Conservation (phyloP, 2,113 vertebrate species). For the Phycodurus eques region DNA sequence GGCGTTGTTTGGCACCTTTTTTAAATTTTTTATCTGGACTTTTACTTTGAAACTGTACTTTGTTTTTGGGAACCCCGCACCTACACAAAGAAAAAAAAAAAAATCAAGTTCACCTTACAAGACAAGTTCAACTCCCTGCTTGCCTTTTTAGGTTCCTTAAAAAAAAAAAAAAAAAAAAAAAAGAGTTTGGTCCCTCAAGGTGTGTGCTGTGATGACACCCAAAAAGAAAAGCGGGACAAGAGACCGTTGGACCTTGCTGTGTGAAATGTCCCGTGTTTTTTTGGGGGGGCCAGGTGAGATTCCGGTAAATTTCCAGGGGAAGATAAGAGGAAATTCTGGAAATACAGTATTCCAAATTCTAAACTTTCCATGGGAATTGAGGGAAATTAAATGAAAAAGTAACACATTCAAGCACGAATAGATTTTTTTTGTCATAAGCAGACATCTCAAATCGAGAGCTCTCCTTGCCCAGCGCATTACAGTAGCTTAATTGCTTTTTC, state of each 20-base stretch:
- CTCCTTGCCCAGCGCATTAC: background rate
- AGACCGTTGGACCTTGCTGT: conserved; percentile 2
- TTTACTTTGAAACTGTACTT: background rate
- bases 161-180: conserved; percentile 20
- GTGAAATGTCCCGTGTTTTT: conserved; percentile 15
- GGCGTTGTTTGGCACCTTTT: background rate
- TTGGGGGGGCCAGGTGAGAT: conserved; percentile 14
- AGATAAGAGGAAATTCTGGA: background rate
- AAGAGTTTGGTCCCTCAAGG: conserved; percentile 13
- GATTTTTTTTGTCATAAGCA: background rate
- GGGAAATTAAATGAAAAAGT: too few species aligned
- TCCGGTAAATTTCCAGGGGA: background rate
- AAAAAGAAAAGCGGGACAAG: background rate
- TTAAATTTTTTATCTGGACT: background rate
- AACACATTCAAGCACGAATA: background rate
- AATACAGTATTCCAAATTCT: background rate
- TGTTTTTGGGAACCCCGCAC: background rate
- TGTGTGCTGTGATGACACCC: background rate
- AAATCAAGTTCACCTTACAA: background rate
- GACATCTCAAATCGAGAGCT: background rate
- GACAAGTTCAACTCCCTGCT: too few species aligned
- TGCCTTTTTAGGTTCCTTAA: conserved; percentile 20
- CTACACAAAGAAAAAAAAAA: background rate
- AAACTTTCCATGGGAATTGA: background rate
- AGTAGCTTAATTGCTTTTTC: background rate